Base-by-base conservation (phyloP, 2,113 vertebrate species). In the Xiphophorus hellerii region DNA sequence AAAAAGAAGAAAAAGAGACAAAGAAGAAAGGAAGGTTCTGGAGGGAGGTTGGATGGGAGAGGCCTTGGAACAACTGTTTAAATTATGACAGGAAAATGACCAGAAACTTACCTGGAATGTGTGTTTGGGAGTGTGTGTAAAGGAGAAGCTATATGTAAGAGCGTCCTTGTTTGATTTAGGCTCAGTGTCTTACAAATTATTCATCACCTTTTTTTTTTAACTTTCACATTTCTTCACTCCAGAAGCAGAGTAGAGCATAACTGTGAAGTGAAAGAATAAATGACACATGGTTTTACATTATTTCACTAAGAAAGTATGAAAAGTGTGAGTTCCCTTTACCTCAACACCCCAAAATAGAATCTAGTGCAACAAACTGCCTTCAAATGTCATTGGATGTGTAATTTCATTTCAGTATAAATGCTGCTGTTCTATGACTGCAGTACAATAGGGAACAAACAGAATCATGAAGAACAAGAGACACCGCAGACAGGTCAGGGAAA, bases 31-130 rank as follows among this genome's bases (percentile, higher is more conserved):
- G 62, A 81, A 63, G 73, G 27, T 20, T 31, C 25, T 64, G 37
- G 39, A 68, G 73, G 74, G 37, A 68, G 80, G 81, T 70, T 11
- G 87, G 83, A 88, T 87, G 83, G 84, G 83, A 72, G 66, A 73
- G 78, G 81, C 84, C 89, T 88, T 87, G 87, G 86, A 94, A 92
- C 80, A 90, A 91, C 85, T 90, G 88, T 90, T 92, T 89, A 90
- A 92, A 90, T 88, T 80, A 81, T 91, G 89, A 91, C 88, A 91
- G 87, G 77, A 88, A 92, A 92, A 93, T 90, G 83, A 74, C 90
- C 84, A 83, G 74, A 63, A 64, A 84, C 82, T 33, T 29, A 42
- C 81, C 87, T 62, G 82, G 76, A 39, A 25, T 20, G 14, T 71
- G 76, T 77, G 81, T 76, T 35, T 69, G 69, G 73, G 77, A 64